Conservation (phyloP, 2,888 invertebrate genomes). For the Taphrorychus bicolor region DNA sequence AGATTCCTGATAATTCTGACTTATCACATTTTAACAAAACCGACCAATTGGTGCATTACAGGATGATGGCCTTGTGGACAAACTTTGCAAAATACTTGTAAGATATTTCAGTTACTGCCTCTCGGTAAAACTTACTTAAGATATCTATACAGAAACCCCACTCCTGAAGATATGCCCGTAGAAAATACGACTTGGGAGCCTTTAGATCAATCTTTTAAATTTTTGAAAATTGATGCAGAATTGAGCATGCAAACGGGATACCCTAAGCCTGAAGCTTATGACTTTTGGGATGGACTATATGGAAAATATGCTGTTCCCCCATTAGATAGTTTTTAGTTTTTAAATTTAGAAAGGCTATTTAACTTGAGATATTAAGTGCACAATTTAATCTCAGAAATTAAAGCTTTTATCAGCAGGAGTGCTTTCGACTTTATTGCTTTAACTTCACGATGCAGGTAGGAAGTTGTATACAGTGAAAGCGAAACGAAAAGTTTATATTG, state of each 20-base stretch:
- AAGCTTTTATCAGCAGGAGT: background rate
- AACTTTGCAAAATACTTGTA: slow-evolving; percentile 21
- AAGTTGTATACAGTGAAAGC: background rate
- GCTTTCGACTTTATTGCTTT: background rate
- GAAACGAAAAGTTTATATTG: background rate
- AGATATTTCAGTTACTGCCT: background rate
- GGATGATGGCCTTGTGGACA: slow-evolving; percentile 17
- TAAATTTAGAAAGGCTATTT: no score
- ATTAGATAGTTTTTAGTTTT: slow-evolving; percentile 9
- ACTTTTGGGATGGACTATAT: slow-evolving; percentile 15
- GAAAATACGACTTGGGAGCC: slow-evolving; percentile 7
- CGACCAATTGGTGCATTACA: slow-evolving; percentile 16
- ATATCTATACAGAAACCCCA: slow-evolving; percentile 6
- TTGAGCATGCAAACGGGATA: slow-evolving; percentile 10
- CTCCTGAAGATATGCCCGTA: slow-evolving; percentile 7
- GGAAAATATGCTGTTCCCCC: slow-evolving; percentile 14
- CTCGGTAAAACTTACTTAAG: background rate
- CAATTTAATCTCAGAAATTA: background rate
- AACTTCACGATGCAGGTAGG: background rate
- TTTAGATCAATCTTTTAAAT: background rate
- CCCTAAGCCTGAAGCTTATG: slow-evolving; percentile 6
- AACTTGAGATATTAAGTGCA: no score
- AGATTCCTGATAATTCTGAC: slow-evolving; percentile 20
- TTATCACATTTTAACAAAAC: background rate
- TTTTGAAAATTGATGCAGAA: slow-evolving; percentile 5